phyloP scores from a whole-genome alignment of 2,113 vertebrate species.

The Motacilla tschutschensis region DNA sequence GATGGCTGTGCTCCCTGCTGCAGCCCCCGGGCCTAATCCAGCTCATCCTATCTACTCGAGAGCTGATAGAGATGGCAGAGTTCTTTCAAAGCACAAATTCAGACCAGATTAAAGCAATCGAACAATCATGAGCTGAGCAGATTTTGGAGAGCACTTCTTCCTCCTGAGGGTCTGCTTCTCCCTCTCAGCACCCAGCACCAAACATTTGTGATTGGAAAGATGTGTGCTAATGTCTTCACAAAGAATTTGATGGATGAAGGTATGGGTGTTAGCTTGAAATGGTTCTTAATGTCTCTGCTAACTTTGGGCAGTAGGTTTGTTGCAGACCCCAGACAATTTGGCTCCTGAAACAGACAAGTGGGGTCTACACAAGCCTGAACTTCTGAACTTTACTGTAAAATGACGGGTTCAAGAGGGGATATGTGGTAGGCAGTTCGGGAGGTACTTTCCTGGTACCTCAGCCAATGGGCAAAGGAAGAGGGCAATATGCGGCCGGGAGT shows the following conservation, averaged over 20 bases:
- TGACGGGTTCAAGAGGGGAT: neutral
- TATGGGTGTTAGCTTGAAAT: neutral
- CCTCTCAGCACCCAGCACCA: neutral
- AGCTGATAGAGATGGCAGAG: neutral
- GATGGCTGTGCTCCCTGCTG: neutral
- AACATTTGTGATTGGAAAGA: neutral
- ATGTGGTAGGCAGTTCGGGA: fast-evolving
- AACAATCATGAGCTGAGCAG: neutral
- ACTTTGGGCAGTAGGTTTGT: neutral
- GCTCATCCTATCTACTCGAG: fast-evolving
- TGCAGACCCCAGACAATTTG: neutral
- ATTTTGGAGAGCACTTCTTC: neutral
- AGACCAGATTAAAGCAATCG: fast-evolving
- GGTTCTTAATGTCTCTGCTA: neutral
- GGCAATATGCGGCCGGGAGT: fast-evolving
- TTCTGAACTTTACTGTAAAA: neutral
- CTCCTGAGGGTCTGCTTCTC: neutral
- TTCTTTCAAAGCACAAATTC: neutral
- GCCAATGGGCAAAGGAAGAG: neutral
- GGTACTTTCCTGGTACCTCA: neutral
- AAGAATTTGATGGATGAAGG: neutral
- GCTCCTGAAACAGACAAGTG: neutral
- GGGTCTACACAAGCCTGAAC: neutral
- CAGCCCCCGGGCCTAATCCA: too few species aligned
- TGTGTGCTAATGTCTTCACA: neutral